phyloP scores from a whole-genome alignment of 2,113 vertebrate species.

The Rhinichthys klamathensis region DNA sequence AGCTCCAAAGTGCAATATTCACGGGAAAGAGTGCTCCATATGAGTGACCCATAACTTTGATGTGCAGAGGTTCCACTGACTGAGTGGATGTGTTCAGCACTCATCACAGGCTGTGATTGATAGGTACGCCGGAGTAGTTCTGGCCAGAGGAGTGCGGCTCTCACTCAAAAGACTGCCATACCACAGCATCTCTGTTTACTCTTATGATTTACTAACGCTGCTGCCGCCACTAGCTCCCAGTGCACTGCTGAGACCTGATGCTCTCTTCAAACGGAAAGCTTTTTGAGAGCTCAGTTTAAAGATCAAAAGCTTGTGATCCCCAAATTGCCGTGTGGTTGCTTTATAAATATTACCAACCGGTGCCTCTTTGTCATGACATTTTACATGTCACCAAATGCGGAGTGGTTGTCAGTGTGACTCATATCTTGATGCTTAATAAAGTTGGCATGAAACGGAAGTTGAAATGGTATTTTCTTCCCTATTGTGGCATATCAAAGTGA shows the following conservation, averaged over 20 bases:
- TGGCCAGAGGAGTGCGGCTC: conserved; percentile 29
- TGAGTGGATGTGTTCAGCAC: conserved; percentile 40
- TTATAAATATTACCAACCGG: conserved; percentile 52
- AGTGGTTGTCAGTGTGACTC: conserved; percentile 25
- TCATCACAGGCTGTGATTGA: conserved; percentile 54
- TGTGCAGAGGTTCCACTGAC: conserved; percentile 29
- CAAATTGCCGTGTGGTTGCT: conserved; percentile 51
- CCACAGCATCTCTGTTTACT: conserved; percentile 51
- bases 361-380: conserved; percentile 53
- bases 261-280: conserved; percentile 37
- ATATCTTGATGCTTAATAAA: neutral
- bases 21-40: conserved; percentile 36
- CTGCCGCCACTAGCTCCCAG: conserved; percentile 20
- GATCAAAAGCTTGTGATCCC: conserved; percentile 53
- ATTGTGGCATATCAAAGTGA: too few species aligned
- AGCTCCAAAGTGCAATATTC: neutral
- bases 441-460: too few species aligned
- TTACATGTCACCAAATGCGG: conserved; percentile 20
- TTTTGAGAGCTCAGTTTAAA: conserved; percentile 36
- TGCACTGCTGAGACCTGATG: conserved; percentile 24
- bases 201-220: conserved; percentile 49
- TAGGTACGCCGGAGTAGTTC: conserved; percentile 2
- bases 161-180: conserved; percentile 40
- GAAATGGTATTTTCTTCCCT: too few species aligned
- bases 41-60: conserved; percentile 53